These are phyloP conservation scores for Diabrotica virgifera DNA, from an alignment of 1,140 invertebrate genomes.

Conservation along the genomic window DNA sequence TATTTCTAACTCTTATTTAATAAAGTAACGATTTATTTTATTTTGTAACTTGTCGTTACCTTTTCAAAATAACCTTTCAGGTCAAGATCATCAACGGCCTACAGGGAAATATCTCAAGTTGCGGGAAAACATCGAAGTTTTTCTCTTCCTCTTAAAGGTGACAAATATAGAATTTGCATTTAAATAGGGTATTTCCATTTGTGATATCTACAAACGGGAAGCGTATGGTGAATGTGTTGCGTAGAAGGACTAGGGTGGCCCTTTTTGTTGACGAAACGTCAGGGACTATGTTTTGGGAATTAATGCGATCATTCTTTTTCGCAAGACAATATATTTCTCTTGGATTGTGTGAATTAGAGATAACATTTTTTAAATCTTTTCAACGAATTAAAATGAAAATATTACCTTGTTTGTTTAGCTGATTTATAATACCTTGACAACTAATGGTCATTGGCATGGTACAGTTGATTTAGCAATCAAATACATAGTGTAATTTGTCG, in stretches of 20 bases:
- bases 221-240: background rate
- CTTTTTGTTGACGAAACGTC: background rate
- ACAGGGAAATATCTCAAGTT: conserved; percentile 46
- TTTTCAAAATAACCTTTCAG: background rate
- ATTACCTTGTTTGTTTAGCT: no score
- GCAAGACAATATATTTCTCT: background rate
- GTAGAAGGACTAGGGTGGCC: background rate
- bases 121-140: conserved; percentile 44
- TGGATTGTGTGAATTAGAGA: no score
- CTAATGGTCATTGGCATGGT: no score
- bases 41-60: background rate
- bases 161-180: conserved; percentile 71
- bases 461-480: no score
- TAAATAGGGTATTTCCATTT: conserved; percentile 69
- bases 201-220: conserved; percentile 49
- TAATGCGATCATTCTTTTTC: background rate
- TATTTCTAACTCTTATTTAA: no score
- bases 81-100: conserved; percentile 28
- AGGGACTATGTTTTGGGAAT: background rate
- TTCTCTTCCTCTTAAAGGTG: conserved; percentile 50
- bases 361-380: no score
- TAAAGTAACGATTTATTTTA: no score
- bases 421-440: no score
- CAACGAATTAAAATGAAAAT: no score
- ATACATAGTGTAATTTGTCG: no score